Base-by-base conservation (phyloP, 2,797 vertebrate genomes). In the Enteromius fasciolatus region DNA sequence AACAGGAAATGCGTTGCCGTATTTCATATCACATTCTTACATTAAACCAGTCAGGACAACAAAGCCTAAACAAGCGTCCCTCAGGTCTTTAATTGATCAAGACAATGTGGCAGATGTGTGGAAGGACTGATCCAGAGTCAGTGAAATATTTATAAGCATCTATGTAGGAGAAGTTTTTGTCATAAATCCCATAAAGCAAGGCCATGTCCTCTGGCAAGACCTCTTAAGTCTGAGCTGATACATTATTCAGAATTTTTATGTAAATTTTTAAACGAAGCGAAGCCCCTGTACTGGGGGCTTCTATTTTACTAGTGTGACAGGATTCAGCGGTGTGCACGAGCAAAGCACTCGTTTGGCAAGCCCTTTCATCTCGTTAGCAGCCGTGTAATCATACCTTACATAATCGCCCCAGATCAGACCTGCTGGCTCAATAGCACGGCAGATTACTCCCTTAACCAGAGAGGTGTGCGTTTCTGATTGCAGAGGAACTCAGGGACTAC, bases 401-500 rank as follows among this genome's bases (percentile, higher is more conserved):
- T 82, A 82, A 84, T 75, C 80, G 80, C 83, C 7, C 23, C 52
- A 66, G 81, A 88, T 87, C 75, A 86, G 81, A 88, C 33, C 75
- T 54, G 83, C 69, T 3, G 23, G 36, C 85, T 74, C 83, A 54
- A 44, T 67, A 15, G 67, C 76, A 28, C 25, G 39, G 41, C 68
- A 76, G 36, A 85, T 79, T 83, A 68, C 76, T 61, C 48, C 39
- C 48, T 78, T 86, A 86, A 83, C 73, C 64, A 74, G 76, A 78
- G 68, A 82, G 76, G 59, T 78, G 46, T 76, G 69, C 59, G 12
- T 82, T 48, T 84, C 28, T 80, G 76, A 90, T 90, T 80, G 75
- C 92, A 99, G 98, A 98, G 89, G 98, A 99, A 77, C 90, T 99
- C 82, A 96, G 96, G 89, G 97, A 97, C 68, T 97, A 97, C 84